These are phyloP conservation scores for Athrips mouffetella DNA, from an alignment of 2,888 invertebrate species.

Conservation along the genomic window DNA sequence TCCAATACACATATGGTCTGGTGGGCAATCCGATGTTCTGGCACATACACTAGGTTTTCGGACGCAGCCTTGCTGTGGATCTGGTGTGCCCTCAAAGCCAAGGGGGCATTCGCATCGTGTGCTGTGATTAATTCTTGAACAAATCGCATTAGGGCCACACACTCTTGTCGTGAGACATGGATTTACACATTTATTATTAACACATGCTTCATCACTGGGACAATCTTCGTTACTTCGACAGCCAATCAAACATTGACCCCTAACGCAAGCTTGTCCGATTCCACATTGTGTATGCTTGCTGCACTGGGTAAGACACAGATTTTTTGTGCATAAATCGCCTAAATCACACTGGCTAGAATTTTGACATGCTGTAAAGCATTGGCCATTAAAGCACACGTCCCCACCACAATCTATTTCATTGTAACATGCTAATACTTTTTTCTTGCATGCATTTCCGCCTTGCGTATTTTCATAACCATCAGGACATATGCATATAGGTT, in stretches of 20 bases:
- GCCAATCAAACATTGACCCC: constrained; percentile 88
- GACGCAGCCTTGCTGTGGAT: constrained; percentile 92
- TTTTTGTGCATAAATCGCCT: constrained; percentile 88
- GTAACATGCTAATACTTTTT: constrained; percentile 81
- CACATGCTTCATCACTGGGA: constrained; percentile 85
- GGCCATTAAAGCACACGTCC: constrained; percentile 88
- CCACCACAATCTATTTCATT: constrained; percentile 87
- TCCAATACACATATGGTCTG: constrained; percentile 86
- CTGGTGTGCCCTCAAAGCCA: constrained; percentile 92
- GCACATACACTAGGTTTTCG: constrained; percentile 86
- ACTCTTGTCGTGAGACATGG: constrained; percentile 87
- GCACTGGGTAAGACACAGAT: constrained; percentile 88
- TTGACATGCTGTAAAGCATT: constrained; percentile 90
- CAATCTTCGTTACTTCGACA: constrained; percentile 92
- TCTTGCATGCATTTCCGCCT: constrained; percentile 81
- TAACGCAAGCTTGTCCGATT: constrained; percentile 87
- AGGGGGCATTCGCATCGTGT: constrained; percentile 89
- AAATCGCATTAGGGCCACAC: constrained; percentile 91
- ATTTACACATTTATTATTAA: constrained; percentile 90
- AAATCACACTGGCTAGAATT: constrained; percentile 86
- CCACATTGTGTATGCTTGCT: constrained; percentile 89
- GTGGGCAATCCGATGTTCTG: constrained; percentile 84
- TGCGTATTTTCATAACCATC: constrained; percentile 84
- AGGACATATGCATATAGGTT: constrained; percentile 88
- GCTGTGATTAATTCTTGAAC: constrained; percentile 85